These are phyloP conservation scores for Epirrita christyi DNA, from an alignment of 2,888 invertebrate species.

Conservation along the genomic window DNA sequence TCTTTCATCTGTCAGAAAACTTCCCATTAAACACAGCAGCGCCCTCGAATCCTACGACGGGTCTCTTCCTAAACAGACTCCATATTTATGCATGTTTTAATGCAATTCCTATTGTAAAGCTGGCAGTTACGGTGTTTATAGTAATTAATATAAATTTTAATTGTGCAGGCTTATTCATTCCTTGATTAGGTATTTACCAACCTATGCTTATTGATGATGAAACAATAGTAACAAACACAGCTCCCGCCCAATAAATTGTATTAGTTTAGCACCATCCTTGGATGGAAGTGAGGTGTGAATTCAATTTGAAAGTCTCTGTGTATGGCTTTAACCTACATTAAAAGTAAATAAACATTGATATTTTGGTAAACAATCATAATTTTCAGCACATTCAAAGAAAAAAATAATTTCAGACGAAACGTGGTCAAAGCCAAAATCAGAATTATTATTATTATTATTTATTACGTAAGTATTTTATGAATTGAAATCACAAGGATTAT, in stretches of 20 bases:
- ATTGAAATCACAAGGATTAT: too few relatives aligned
- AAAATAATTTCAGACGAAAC: too few relatives aligned
- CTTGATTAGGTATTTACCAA: neutral
- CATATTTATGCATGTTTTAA: too few relatives aligned
- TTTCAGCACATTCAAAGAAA: neutral
- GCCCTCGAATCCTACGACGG: too few relatives aligned
- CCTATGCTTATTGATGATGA: neutral
- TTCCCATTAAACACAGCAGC: too few relatives aligned
- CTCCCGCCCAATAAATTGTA: slow-evolving; percentile 15
- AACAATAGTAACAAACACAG: slow-evolving; percentile 11
- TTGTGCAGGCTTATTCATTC: neutral
- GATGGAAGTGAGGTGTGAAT: slow-evolving; percentile 15
- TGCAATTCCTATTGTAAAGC: too few relatives aligned
- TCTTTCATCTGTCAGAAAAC: too few relatives aligned
- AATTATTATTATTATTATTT: too few relatives aligned
- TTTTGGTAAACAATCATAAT: slow-evolving; percentile 2
- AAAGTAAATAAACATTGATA: slow-evolving; percentile 7
- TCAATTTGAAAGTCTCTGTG: slow-evolving; percentile 11
- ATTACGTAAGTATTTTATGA: too few relatives aligned
- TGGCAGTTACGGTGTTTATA: too few relatives aligned
- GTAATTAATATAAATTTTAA: neutral
- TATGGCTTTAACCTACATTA: slow-evolving; percentile 4
- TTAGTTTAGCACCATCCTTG: slow-evolving; percentile 22
- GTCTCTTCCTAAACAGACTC: too few relatives aligned
- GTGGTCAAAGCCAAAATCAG: too few relatives aligned